Evolutionary conservation across 2,797 vertebrate species (phyloP), one percentile per base, ranked within the genome.

Genomic region (Todus mexicanus): DNA sequence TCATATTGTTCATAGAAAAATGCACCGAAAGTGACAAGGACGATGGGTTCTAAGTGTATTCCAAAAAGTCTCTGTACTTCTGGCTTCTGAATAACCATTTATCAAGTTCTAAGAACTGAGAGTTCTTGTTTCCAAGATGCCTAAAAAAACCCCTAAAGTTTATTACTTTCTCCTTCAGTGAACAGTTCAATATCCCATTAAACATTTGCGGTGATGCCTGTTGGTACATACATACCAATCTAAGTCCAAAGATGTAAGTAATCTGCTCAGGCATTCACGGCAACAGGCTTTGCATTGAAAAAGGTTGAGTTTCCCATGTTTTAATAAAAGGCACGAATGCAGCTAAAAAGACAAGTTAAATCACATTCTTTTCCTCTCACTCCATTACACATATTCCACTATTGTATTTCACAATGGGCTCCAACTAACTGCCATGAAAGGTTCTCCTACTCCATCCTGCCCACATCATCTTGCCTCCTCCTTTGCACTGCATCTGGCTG

Each of bases 131-230:
- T 61, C 47, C 33, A 89, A 72, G 8, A 33, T 20, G 35, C 19
- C 43, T 38, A 4, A 5, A 17, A 33, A 40, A 71, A 29, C 14
- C 9, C 31, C 17, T 4, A 1, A 48, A 60, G 42, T 57, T 64
- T 51, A 65, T 77, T 73, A 84, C 59, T 73, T 90, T 79, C 40
- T 43, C 47, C 53, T 77, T 92, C 54, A 66, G 42, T 31, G 54
- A 87, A 45, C 45, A 85, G 69, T 33, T 96, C 78, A 65, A 65
- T 85, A 94, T 47, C 25, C 50, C 72, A 93, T 89, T 71, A 87
- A 82, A 90, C 22, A 35, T 61, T 8, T 69, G 80, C 8, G 1
- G 35, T n/a, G 68, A 85, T 79, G 78, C n/a, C 60, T 71, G 9
- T 3, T 27, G 29, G 35, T 47, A 64, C 25, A 35, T 26, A 69